phyloP scores from a whole-genome alignment of 2,888 invertebrate species.

The Temnothorax unifasciatus region DNA sequence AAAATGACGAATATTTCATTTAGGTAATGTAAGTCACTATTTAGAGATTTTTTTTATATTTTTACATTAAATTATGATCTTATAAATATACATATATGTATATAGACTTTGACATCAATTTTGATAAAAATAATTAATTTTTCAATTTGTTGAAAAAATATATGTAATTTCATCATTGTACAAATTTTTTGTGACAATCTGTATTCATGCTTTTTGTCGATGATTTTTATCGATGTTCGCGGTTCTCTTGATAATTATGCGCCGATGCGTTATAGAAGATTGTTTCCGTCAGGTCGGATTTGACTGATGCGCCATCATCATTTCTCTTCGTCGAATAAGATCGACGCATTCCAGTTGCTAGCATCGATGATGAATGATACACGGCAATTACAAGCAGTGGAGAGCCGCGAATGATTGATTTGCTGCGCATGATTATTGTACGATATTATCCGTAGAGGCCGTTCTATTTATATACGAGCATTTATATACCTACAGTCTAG shows the following conservation, averaged over 20 bases:
- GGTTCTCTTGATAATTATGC: constrained; percentile 61
- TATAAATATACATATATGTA: no score
- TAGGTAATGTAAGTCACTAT: neutral
- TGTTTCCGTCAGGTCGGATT: constrained; percentile 58
- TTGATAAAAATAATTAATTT: neutral
- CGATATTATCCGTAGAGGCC: constrained; percentile 6
- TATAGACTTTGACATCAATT: neutral
- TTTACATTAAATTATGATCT: neutral
- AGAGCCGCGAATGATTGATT: constrained; percentile 40
- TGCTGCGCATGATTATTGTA: constrained; percentile 19
- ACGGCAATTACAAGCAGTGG: constrained; percentile 35
- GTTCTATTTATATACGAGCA: neutral
- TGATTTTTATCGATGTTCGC: constrained; percentile 43
- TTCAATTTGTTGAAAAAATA: neutral
- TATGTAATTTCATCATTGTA: neutral
- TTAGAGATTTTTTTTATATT: neutral
- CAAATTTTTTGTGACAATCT: neutral
- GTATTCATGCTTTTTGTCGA: constrained; percentile 14
- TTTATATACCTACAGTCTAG: neutral
- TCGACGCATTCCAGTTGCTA: constrained; percentile 48
- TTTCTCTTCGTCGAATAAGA: constrained; percentile 24
- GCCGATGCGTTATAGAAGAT: constrained; percentile 39
- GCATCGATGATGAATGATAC: constrained; percentile 53
- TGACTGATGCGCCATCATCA: constrained; percentile 34
- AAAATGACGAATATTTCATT: neutral